phyloP scores from a whole-genome alignment of 1,140 invertebrate genomes.

The Pygmarrhopalites habei region DNA sequence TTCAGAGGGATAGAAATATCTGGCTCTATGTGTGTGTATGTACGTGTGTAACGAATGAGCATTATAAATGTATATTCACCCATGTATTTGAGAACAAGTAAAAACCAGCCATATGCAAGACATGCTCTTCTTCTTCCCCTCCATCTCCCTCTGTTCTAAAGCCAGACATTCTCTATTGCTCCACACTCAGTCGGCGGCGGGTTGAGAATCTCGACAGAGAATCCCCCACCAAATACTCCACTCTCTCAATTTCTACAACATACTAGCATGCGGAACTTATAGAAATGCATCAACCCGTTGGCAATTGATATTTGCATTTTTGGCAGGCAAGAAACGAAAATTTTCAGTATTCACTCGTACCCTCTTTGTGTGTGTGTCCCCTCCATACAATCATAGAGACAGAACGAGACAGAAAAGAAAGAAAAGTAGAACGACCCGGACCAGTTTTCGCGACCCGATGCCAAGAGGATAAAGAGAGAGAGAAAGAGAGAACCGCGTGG shows the following conservation, averaged over 20 bases:
- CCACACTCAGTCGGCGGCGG: conserved; percentile 18
- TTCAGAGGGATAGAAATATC: not conserved
- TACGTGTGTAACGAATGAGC: too few relatives aligned
- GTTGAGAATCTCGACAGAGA: too few relatives aligned
- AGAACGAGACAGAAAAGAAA: not conserved
- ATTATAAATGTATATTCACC: too few relatives aligned
- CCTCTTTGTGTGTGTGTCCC: not conserved
- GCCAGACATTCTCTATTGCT: not conserved
- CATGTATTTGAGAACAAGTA: too few relatives aligned
- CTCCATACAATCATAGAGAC: not conserved
- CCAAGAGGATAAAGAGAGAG: conserved; percentile 9
- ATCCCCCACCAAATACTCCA: too few relatives aligned
- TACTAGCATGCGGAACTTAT: too few relatives aligned
- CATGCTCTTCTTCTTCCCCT: too few relatives aligned
- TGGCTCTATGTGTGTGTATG: too few relatives aligned
- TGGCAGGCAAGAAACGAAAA: conserved; percentile 35
- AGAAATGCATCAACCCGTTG: conserved; percentile 31
- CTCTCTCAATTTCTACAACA: too few relatives aligned
- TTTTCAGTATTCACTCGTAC: conserved; percentile 25
- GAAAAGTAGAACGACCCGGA: conserved; percentile 25
- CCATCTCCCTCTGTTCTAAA: too few relatives aligned
- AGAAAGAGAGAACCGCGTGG: conserved; percentile 3
- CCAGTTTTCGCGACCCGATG: conserved; percentile 24
- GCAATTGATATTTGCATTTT: conserved; percentile 39
- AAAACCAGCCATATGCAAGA: too few relatives aligned